Percentiles rank a stretch among this genome's conserved stretches.
Evolutionary conservation across 2,113 vertebrate species (phyloP).

Genomic region (Equus przewalskii): DNA sequence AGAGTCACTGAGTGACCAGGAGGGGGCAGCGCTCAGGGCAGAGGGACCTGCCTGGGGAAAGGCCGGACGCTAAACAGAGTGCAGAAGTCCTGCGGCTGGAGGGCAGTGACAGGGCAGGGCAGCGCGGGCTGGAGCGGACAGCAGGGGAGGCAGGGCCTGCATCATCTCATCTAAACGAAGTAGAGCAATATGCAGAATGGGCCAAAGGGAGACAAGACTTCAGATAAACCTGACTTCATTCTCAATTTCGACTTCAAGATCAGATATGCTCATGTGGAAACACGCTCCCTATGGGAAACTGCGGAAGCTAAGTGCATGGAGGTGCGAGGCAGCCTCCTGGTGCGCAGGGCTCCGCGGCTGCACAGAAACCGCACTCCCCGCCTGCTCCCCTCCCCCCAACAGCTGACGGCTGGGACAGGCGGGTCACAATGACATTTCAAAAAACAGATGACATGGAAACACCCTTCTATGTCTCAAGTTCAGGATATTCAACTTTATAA

Average conservation of each 20-base stretch:
- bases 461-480: not conserved
- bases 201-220: not conserved
- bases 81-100: accelerated
- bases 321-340: not conserved
- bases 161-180: not conserved
- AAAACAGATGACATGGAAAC: not conserved
- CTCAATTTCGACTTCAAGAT: not conserved
- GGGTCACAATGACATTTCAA: not conserved
- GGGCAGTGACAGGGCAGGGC: not conserved
- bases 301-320: not conserved
- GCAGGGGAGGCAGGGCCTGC: not conserved
- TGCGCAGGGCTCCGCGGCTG: too few species aligned
- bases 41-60: not conserved
- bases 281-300: not conserved
- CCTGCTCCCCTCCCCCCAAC: too few species aligned
- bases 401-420: accelerated
- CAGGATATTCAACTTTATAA: not conserved
- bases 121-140: not conserved
- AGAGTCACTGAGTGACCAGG: not conserved
- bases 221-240: not conserved
- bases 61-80: not conserved
- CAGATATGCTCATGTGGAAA: not conserved
- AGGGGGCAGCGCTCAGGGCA: not conserved
- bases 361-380: too few species aligned
- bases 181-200: not conserved